Conservation (phyloP, 1,140 invertebrate genomes). For the Meloidogyne floridensis region DNA sequence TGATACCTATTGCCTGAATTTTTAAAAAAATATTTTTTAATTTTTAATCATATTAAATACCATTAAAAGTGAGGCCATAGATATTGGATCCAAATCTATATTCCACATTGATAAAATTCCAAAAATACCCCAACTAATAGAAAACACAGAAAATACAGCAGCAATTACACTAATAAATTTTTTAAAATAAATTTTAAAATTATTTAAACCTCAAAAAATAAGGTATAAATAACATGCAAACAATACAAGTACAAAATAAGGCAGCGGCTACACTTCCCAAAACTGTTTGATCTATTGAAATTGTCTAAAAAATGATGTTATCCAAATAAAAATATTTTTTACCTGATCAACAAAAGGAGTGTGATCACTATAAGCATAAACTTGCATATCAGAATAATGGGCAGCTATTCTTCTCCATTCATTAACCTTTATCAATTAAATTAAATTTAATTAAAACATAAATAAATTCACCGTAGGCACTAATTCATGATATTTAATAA, state of each 20-base stretch:
- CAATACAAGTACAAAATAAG: conserved; percentile 66
- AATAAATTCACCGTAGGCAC: conserved; percentile 55
- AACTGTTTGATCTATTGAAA: conserved; percentile 62
- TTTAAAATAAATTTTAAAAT: background rate
- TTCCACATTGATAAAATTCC: conserved; percentile 67
- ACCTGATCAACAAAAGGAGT: conserved; percentile 64
- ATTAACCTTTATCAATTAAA: conserved; percentile 41
- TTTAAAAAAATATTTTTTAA: background rate
- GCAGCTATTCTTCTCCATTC: conserved; percentile 59
- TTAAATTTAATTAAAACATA: background rate
- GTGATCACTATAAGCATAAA: conserved; percentile 64
- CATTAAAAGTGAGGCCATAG: conserved; percentile 64
- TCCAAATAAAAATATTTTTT: background rate
- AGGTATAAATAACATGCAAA: conserved; percentile 68
- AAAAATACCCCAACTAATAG: conserved; percentile 66
- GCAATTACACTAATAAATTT: conserved; percentile 54
- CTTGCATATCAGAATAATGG: conserved; percentile 56
- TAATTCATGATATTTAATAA: conserved; percentile 64
- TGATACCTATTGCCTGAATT: conserved; percentile 68
- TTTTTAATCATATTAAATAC: background rate
- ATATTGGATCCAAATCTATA: conserved; percentile 67
- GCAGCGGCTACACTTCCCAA: conserved; percentile 66
- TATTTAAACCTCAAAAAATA: conserved; percentile 61
- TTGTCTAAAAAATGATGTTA: conserved; percentile 49
- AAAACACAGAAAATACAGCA: conserved; percentile 66